A percentile compares a stretch with the other conserved stretches of the same genome.
phyloP scores from a whole-genome alignment of 2,113 vertebrate genomes.

The Emydocephalus ijimae region DNA sequence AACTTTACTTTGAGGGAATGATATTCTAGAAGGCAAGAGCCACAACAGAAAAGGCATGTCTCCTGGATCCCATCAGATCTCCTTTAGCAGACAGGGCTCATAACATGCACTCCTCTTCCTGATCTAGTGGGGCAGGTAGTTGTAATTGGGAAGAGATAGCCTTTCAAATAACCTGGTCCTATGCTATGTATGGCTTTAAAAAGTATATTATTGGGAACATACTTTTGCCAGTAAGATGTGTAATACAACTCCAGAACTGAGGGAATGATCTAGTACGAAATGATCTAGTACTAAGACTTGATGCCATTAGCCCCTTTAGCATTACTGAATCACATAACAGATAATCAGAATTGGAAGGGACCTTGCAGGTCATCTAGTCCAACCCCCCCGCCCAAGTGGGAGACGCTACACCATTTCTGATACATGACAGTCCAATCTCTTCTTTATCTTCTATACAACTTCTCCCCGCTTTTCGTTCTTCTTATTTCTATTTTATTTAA shows the following conservation, averaged over 20 bases:
- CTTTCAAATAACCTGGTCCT: not conserved
- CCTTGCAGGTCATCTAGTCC: no score
- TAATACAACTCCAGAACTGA: not conserved
- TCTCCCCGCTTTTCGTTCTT: no score
- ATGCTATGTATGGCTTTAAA: not conserved
- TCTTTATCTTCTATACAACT: no score
- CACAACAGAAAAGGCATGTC: not conserved
- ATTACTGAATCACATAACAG: not conserved
- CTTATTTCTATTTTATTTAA: no score
- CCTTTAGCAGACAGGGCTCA: not conserved
- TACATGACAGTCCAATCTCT: no score
- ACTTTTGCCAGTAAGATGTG: not conserved
- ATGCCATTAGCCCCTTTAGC: not conserved
- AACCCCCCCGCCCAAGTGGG: no score
- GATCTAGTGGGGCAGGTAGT: not conserved
- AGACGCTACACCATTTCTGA: no score
- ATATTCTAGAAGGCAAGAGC: not conserved
- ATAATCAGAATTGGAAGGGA: no score
- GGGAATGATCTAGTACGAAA: not conserved
- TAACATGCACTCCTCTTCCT: not conserved
- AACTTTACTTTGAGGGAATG: not conserved
- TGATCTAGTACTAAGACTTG: not conserved
- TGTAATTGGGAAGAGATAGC: not conserved
- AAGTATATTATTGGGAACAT: not conserved
- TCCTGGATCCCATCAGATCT: not conserved